Base-by-base conservation (phyloP, 2,888 invertebrate species). In the Heliconius aoede region DNA sequence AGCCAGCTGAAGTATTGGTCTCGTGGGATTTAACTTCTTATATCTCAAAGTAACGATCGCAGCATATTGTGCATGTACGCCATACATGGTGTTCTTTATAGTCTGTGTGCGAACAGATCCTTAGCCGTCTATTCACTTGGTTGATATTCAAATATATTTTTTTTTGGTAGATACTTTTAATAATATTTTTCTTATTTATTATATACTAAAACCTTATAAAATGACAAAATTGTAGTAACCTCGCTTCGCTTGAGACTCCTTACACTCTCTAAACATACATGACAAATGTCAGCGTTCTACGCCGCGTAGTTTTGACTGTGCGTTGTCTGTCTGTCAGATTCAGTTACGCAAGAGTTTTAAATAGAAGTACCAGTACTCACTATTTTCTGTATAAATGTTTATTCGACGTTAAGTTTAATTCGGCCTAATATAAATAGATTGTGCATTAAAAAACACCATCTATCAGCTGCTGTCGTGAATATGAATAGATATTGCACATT, bases 401-500 rank as follows among this genome's bases (percentile, higher is more conserved):
- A n/a, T n/a, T n/a, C n/a, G 46, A 46, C 3, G 18, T n/a, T n/a
- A 46, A 46, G 18, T 46, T 46, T 21, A 46, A 46, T 46, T 46
- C 18, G 5, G 18, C 0, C 18, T 60, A 18, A 7, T 60, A 26
- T 60, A 28, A 7, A 60, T 15, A 26, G 7, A 7, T 60, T 15
- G 26, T 60, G 28, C 7, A 60, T 7, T 0, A 3, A 40, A 36
- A n/a, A 36, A 36, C 24, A n/a, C 21, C 24, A 65, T 24, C n/a
- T 65, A 36, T 36, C 2, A 11, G 21, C n/a, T 55, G 69, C 68
- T 69, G 24, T 74, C 68, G 26, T 32, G 46, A 74, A 74, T 46
- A 68, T 68, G 36, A 61, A 71, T 75, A 55, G 51, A 62, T 64
- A 71, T 51, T 68, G 30, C 61, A 24, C 32, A 64, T 46, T 62